Conservation (phyloP, 2,888 invertebrate genomes). For the Eupithecia insigniata region DNA sequence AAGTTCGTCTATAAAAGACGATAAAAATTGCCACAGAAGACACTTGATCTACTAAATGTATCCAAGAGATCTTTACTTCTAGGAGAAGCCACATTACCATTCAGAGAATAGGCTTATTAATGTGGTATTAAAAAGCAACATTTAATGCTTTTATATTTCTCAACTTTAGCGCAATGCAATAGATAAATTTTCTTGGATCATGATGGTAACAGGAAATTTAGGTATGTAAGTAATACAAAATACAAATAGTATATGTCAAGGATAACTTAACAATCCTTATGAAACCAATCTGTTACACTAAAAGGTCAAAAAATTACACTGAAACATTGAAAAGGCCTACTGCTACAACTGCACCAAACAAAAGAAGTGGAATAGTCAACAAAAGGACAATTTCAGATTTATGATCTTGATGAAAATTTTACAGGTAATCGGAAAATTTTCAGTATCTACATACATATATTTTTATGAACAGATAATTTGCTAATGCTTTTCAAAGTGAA, state of each 20-base stretch:
- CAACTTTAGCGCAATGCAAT: background rate
- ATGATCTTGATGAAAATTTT: conserved; percentile 15
- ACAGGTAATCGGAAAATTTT: conserved; percentile 43
- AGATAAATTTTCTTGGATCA: background rate
- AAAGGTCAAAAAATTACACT: no score
- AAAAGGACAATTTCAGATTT: background rate
- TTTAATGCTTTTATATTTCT: background rate
- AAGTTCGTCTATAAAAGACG: background rate
- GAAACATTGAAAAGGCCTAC: conserved; percentile 14
- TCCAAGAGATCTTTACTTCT: background rate
- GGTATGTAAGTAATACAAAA: background rate
- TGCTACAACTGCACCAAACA: conserved; percentile 25
- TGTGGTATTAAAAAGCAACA: background rate
- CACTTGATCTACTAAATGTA: background rate
- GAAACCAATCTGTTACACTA: background rate
- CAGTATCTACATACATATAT: background rate
- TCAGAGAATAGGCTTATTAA: background rate
- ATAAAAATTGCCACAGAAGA: background rate
- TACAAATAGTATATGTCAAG: background rate
- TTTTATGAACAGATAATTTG: background rate
- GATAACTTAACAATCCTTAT: background rate
- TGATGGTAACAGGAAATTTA: background rate
- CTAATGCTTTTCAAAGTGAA: background rate
- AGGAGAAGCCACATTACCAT: background rate
- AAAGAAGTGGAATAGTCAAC: conserved; percentile 5